Conservation (phyloP, 2,888 invertebrate genomes). For the Cantharis lateralis region DNA sequence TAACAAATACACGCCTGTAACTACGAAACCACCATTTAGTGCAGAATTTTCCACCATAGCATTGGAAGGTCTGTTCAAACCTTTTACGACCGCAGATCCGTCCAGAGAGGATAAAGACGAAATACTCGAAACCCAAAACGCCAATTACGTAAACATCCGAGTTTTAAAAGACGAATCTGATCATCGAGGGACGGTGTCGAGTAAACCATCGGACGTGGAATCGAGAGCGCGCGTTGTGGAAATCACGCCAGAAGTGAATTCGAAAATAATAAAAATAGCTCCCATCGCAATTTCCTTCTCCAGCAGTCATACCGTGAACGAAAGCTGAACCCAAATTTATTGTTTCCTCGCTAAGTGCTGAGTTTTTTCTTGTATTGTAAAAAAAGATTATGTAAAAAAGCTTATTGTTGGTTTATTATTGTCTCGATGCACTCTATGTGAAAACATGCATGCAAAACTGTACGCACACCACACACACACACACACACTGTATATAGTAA, state of each 20-base stretch:
- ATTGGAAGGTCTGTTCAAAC: constrained; percentile 69
- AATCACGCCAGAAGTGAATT: constrained; percentile 45
- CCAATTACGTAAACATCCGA: constrained; percentile 50
- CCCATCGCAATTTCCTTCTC: constrained; percentile 46
- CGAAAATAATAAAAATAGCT: constrained; percentile 50
- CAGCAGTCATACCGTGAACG: constrained; percentile 6
- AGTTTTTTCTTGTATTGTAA: background rate
- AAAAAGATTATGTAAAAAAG: background rate
- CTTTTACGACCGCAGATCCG: constrained; percentile 52
- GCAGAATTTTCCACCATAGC: constrained; percentile 69
- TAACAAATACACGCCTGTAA: constrained; percentile 48
- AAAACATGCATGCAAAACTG: background rate
- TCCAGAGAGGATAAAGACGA: constrained; percentile 45
- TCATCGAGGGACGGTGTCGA: background rate
- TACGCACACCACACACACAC: background rate
- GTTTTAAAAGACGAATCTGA: constrained; percentile 45
- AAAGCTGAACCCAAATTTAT: background rate
- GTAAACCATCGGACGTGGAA: background rate
- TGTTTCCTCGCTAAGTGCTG: background rate
- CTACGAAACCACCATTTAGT: constrained; percentile 43
- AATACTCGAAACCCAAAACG: constrained; percentile 50
- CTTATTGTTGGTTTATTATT: background rate
- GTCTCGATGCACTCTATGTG: background rate
- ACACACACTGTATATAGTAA: constrained; percentile 20
- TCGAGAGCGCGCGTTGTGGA: constrained; percentile 53